A percentile compares a stretch with the other conserved stretches of the same genome.
Conservation (phyloP, 2,113 vertebrate species). For the Speoplatyrhinus poulsoni region DNA sequence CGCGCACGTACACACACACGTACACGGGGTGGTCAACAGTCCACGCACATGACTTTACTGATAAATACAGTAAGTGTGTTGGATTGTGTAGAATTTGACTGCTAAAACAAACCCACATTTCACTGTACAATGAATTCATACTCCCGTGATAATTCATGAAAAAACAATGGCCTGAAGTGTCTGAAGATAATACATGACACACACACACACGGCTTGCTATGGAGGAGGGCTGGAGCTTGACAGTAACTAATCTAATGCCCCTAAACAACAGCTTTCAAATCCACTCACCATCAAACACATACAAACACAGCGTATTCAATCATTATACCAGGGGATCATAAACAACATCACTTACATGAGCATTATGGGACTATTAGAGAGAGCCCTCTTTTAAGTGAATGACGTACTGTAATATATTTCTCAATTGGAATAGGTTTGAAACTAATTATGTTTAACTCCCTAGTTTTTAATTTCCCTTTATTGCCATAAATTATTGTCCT, state of each 20-base stretch:
- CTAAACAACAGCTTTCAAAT: constrained; percentile 68
- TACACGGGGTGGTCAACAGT: neutral
- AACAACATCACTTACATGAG: too few species aligned
- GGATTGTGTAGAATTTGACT: neutral
- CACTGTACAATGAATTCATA: neutral
- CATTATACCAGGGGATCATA: too few species aligned
- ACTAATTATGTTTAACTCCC: too few species aligned
- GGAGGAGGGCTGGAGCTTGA: constrained; percentile 4
- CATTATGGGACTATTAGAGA: too few species aligned
- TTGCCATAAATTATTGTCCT: too few species aligned
- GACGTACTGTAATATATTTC: too few species aligned
- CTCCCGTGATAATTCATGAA: neutral
- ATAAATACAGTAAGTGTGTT: neutral
- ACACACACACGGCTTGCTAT: constrained; percentile 6
- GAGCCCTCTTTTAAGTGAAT: too few species aligned
- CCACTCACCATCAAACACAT: constrained; percentile 19
- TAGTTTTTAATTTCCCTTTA: too few species aligned
- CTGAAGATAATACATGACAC: neutral
- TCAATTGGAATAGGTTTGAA: too few species aligned
- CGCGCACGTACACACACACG: constrained; percentile 10
- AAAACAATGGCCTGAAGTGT: neutral
- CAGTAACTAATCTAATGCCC: constrained; percentile 5
- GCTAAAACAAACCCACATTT: neutral
- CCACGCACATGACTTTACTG: neutral
- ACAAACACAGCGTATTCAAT: neutral